phyloP scores from a whole-genome alignment of 2,888 invertebrate species.

The Watsonalla binaria region DNA sequence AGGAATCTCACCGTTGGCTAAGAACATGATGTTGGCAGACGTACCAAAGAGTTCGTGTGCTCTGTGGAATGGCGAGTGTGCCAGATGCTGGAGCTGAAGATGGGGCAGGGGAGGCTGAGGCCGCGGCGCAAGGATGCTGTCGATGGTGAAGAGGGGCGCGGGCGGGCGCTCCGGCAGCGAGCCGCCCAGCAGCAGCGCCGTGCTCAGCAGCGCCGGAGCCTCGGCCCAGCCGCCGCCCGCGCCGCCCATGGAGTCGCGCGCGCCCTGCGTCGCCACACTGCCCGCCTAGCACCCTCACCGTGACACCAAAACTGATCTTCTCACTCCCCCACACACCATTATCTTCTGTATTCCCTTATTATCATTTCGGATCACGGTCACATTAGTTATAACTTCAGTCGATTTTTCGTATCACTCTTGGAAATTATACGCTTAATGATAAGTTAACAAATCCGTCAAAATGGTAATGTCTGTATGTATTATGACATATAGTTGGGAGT shows the following conservation, averaged over 20 bases:
- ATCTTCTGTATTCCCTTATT: conserved; percentile 21
- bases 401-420: background rate
- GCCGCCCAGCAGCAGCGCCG: conserved; percentile 73
- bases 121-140: conserved; percentile 89
- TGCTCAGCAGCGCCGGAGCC: conserved; percentile 71
- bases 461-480: background rate
- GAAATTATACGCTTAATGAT: background rate
- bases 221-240: conserved; percentile 64
- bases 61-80: conserved; percentile 82
- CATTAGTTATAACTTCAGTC: background rate
- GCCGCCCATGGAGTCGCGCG: conserved; percentile 50
- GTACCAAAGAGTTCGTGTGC: conserved; percentile 90
- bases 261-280: conserved; percentile 57
- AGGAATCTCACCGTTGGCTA: conserved; percentile 5
- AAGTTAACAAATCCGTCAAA: background rate
- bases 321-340: conserved; percentile 10
- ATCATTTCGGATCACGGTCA: conserved; percentile 8
- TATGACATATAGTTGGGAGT: background rate
- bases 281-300: conserved; percentile 28
- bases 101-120: conserved; percentile 80
- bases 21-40: conserved; percentile 48
- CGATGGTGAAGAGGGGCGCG: conserved; percentile 87
- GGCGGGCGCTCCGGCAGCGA: conserved; percentile 68
- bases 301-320: conserved; percentile 11
- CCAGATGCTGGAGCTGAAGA: conserved; percentile 78